Evolutionary conservation across 2,888 invertebrate species (phyloP).

Genomic region (Dorcus parallelipipedus): DNA sequence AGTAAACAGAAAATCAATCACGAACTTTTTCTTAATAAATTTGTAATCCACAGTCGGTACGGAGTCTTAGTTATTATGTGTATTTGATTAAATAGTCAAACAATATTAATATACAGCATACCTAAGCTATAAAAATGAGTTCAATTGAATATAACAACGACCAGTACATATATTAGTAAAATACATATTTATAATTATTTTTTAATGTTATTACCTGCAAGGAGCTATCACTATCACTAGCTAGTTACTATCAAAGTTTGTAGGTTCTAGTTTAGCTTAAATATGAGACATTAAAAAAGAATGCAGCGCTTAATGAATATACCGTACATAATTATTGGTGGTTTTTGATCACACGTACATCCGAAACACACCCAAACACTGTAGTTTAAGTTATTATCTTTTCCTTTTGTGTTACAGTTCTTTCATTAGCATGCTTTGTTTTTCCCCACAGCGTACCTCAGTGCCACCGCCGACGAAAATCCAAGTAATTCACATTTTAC

Average conservation of each 20-base stretch:
- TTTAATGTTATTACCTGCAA: no score
- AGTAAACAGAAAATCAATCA: no score
- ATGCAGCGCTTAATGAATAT: background rate
- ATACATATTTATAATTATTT: no score
- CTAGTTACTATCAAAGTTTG: background rate
- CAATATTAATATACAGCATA: no score
- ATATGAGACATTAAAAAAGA: background rate
- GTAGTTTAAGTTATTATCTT: background rate
- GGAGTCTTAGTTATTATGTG: no score
- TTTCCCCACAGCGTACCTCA: conserved; percentile 46
- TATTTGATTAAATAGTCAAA: no score
- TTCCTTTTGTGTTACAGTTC: conserved; percentile 20
- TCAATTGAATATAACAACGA: no score
- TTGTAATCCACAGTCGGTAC: no score
- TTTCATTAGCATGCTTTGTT: conserved; percentile 37
- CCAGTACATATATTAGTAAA: no score
- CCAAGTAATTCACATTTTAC: conserved; percentile 43
- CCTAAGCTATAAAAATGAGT: no score
- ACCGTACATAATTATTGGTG: background rate
- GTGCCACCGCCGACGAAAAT: conserved; percentile 36
- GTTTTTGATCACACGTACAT: background rate
- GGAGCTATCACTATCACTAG: no score
- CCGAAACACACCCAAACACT: background rate
- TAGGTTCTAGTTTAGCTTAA: background rate
- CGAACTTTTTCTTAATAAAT: no score